Percentiles rank a stretch among this genome's conserved stretches.
Evolutionary conservation across 2,113 vertebrate species (phyloP).

Genomic region (Brachyistius frenatus): DNA sequence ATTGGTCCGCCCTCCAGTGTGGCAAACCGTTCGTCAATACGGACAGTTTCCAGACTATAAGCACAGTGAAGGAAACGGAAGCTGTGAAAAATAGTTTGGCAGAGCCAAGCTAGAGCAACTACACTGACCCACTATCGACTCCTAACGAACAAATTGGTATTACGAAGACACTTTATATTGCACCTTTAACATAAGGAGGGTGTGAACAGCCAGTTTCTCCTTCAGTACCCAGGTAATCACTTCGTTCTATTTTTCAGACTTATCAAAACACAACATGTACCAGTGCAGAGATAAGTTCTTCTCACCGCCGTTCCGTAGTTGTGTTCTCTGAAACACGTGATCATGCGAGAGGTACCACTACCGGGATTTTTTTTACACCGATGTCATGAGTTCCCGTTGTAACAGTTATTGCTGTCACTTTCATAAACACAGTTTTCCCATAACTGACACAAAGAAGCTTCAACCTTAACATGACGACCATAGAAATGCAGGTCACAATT

Average conservation of each 20-base stretch:
- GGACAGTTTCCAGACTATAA: no score
- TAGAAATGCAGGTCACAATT: conserved; percentile 14
- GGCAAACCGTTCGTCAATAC: no score
- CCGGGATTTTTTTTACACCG: not conserved
- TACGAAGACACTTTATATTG: no score
- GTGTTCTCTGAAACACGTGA: not conserved
- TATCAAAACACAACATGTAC: not conserved
- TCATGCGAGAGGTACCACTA: not conserved
- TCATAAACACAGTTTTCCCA: not conserved
- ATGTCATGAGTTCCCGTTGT: not conserved
- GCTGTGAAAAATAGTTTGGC: no score
- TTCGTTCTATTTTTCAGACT: not conserved
- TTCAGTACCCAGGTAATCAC: no score
- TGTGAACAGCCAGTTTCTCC: no score
- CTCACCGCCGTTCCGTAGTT: not conserved
- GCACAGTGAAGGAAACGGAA: no score
- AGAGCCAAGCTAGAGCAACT: no score
- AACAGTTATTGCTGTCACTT: not conserved
- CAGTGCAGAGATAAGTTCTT: not conserved
- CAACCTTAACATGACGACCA: conserved; percentile 4
- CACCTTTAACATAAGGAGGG: no score
- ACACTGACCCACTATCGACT: no score
- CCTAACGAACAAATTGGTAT: no score
- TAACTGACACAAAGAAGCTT: conserved; percentile 1
- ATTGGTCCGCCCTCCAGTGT: no score